These are phyloP conservation scores for Drosophila cognata DNA, from an alignment of 2,888 invertebrate species.

Conservation along the genomic window DNA sequence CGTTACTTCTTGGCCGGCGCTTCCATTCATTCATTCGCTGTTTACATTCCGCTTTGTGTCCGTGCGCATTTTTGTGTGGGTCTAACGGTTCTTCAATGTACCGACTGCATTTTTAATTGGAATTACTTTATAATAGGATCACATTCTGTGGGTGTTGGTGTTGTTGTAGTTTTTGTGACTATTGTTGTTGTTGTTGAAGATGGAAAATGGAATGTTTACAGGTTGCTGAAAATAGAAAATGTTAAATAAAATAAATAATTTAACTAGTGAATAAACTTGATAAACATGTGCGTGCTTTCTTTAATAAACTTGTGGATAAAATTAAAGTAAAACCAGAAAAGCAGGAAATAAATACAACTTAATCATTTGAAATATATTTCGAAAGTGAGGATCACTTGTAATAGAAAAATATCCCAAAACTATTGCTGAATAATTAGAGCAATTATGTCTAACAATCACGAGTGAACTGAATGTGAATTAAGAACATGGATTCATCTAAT, in stretches of 20 bases:
- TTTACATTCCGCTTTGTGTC: slow-evolving; percentile 77
- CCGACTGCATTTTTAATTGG: slow-evolving; percentile 36
- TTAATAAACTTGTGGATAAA: background rate
- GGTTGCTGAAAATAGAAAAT: background rate
- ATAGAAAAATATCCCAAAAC: background rate
- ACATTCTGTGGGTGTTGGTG: background rate
- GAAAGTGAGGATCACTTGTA: background rate
- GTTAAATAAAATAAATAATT: slow-evolving; percentile 1
- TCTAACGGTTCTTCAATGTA: slow-evolving; percentile 41
- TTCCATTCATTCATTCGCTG: slow-evolving; percentile 81
- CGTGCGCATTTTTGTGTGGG: slow-evolving; percentile 45
- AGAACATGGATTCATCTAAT: background rate
- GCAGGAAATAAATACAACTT: background rate
- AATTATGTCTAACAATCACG: background rate
- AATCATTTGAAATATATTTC: background rate
- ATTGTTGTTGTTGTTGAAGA: background rate
- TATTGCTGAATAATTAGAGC: background rate
- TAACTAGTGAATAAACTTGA: background rate
- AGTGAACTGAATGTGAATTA: background rate
- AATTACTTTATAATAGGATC: slow-evolving; percentile 13
- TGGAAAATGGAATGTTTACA: background rate
- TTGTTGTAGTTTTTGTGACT: background rate
- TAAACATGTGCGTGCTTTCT: background rate
- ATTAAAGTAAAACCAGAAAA: background rate
- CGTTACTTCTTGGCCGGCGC: slow-evolving; percentile 76